A percentile compares a stretch with the other conserved stretches of the same genome.
Conservation (phyloP, 2,113 vertebrate species). For the Antechinus stuartii region DNA sequence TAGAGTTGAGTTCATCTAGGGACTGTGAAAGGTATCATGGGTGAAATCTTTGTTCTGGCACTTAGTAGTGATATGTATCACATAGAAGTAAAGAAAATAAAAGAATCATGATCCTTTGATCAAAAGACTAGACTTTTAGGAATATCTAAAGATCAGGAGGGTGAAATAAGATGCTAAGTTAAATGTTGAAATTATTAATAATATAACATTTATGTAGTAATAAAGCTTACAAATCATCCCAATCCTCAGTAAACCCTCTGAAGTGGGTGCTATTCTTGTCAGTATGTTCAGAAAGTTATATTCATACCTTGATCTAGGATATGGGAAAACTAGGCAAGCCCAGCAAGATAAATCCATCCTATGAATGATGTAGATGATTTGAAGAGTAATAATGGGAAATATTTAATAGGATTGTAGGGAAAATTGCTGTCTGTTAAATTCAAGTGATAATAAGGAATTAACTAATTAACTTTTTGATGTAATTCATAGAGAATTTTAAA, state of each 20-base stretch:
- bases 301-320: no score
- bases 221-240: neutral
- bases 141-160: neutral
- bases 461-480: neutral
- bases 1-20: neutral
- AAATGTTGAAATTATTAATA: neutral
- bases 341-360: no score
- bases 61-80: neutral
- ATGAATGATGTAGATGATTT: no score
- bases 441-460: neutral
- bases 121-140: neutral
- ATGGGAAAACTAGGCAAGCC: no score
- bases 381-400: no score
- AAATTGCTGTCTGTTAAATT: neutral
- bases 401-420: neutral
- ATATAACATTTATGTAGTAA: neutral
- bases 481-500: neutral
- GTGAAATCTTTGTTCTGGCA: neutral
- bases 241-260: neutral
- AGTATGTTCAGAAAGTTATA: neutral
- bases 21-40: neutral
- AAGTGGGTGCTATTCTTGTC: neutral
- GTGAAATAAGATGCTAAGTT: neutral
- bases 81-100: neutral
- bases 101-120: neutral